Base-by-base conservation (phyloP, 2,888 invertebrate genomes). In the Tenodera sinensis region DNA sequence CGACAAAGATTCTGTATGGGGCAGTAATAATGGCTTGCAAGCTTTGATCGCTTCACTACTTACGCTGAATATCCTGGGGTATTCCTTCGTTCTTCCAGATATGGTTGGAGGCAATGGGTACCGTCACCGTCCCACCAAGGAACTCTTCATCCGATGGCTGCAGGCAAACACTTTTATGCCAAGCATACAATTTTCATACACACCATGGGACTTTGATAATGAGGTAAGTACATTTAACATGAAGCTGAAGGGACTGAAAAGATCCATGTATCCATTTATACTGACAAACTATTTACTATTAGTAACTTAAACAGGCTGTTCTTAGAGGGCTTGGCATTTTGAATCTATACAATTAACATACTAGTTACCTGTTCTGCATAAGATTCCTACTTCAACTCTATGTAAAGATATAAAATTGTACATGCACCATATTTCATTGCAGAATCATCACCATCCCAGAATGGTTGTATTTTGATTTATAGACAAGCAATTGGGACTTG, bases 161-260 rank as follows among this genome's bases (percentile, higher is more conserved):
- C 96, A 97, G 92, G 96, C 96, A 0, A 97, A 96, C 89, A 95
- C 96, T 0, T 97, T 97, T 92, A 95, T 98, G 94, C 97, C 97
- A 0, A 94, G 95, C 0, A 95, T 98, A 93, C 97, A 98, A 93
- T 97, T 96, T 92, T 97, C 97, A 0, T 95, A 95, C 90, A 95
- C 95, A 0, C 97, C 98, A 0, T 98, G 97, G 97, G 95, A 96
- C 90, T 97, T 95, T 92, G 96, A 96, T 92, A 92, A 94, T 20
- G 94, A 96, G 92, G 93, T 93, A 42, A 89, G 88, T n/a, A 28
- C n/a, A 28, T 0, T n/a, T 83, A 7, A 15, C 30, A 83, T 83
- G 15, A 71, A 71, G 25, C 20, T 54, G 54, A 54, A 54, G 15
- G 14, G 1, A 15, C 54, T 54, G 20, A 54, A 54, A 15, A n/a